Evolutionary conservation across 2,797 vertebrate genomes (phyloP), one percentile per base, ranked within the genome.

Genomic region (Semaprochilodus insignis): DNA sequence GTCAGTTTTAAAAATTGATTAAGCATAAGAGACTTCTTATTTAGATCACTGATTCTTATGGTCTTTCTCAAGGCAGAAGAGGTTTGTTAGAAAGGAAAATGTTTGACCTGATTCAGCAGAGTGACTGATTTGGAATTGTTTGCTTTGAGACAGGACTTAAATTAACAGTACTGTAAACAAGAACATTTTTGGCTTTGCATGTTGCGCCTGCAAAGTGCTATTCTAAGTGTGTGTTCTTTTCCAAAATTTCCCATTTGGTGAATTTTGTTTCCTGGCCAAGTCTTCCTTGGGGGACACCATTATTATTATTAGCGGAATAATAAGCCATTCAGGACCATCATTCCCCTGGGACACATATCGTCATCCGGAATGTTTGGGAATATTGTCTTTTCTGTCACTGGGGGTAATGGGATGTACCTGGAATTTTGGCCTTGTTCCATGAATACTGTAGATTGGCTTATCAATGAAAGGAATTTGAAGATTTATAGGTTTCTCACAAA

Each of bases 121-220:
- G 40, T n/a, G 69, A 25, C 48, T 15, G 19, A n/a, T 44, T 40
- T 34, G 11, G 34, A 69, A 23, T 77, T 90, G 90, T 93, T 93
- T 90, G 78, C 87, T 89, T 91, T 92, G 87, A 90, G 89, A 84
- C 74, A 73, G 80, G 77, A 85, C 88, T 87, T 83, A 80, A 40
- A 66, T 83, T 57, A 88, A 74, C 81, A 87, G 87, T 87, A 91
- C 92, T 91, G 90, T 91, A 89, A 92, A 92, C 89, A 91, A 86
- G 87, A 90, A 91, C 85, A 90, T 73, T 4, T 23, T 55, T 25
- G 48, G 80, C 80, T 31, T 52, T 54, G 23, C n/a, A 36, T 25
- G 55, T 76, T 74, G 44, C 78, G 17, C 36, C 34, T 73, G 27
- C 14, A 75, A 0, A 72, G 34, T 51, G 34, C 55, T 73, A 23